Base-by-base conservation (phyloP, 2,797 vertebrate genomes). In the Rhinichthys osculus region DNA sequence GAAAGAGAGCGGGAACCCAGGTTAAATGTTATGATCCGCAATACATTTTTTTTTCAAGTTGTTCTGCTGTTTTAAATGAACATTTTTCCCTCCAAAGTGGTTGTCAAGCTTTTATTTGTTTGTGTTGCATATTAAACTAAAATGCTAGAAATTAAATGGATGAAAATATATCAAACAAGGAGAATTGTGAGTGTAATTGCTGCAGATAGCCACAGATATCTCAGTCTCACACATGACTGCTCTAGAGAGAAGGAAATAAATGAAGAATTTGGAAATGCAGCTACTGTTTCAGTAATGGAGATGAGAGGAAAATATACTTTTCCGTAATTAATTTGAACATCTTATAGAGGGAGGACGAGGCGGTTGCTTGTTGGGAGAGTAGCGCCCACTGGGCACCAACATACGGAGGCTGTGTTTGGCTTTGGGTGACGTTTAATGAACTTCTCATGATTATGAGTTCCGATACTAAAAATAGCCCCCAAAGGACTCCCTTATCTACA, bases 391-490 rank as follows among this genome's bases (percentile, higher is more conserved):
- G 54, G 79, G 78, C 35, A 21, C 17, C 27, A 66, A 79, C 82
- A 73, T 81, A 79, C 38, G 81, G 82, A 84, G 33, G 47, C 70
- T n/a, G 47, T 21, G 8, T 76, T 70, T 85, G 44, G 86, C 87
- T 89, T 78, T 87, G 85, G 83, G 84, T 87, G 78, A 87, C 85
- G 87, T 86, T 85, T 90, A 88, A 90, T 90, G 85, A 88, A 80
- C 66, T 77, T 85, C 42, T 73, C 44, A 33, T 44, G 40, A 83
- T 87, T 82, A 67, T 77, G 71, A 81, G 66, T 38, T 81, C 40
- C 14, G 72, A 79, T 87, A 47, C n/a, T 81, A 86, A 52, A 83
- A 83, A 84, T 30, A 86, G 17, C 35, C 70, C 83, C 83, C 73
- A 73, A 13, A 86, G 71, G 88, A 84, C 64, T 57, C n/a, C 78